These are phyloP conservation scores for Anoplius nigerrimus DNA, from an alignment of 2,888 invertebrate species.

Conservation along the genomic window DNA sequence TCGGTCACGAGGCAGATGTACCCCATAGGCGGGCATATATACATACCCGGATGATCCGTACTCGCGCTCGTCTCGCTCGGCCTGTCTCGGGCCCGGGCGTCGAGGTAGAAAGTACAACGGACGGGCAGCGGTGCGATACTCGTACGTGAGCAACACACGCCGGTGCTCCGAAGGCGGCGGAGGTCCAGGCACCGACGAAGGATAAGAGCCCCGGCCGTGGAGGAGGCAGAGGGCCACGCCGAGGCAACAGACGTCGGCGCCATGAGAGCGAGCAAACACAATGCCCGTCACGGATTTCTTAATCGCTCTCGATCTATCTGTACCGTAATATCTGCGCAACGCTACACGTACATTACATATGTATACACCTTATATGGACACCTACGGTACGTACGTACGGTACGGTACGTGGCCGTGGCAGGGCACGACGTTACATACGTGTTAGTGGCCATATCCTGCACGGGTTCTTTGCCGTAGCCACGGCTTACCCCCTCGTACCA, in stretches of 20 bases:
- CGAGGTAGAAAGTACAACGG: too few species aligned
- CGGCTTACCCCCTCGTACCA: constrained; percentile 59
- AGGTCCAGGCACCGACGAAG: not conserved
- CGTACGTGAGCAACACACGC: constrained; percentile 1
- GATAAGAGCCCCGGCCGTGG: too few species aligned
- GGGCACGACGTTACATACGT: constrained; percentile 20
- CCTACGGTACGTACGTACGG: constrained; percentile 7
- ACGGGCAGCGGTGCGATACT: not conserved
- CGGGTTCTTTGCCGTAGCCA: constrained; percentile 41
- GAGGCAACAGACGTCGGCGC: constrained; percentile 34
- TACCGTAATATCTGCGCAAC: constrained; percentile 58
- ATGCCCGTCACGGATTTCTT: constrained; percentile 73
- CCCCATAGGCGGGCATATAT: too few species aligned
- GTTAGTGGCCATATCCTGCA: constrained; percentile 38
- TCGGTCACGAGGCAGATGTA: too few species aligned
- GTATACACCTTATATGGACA: constrained; percentile 37
- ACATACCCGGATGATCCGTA: too few species aligned
- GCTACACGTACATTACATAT: constrained; percentile 39
- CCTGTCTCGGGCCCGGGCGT: too few species aligned
- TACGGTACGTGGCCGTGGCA: constrained; percentile 14
- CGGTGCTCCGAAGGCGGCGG: too few species aligned
- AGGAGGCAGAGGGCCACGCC: constrained; percentile 16
- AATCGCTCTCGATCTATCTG: constrained; percentile 72
- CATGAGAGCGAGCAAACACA: constrained; percentile 63
- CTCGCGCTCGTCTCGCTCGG: too few species aligned